Percentiles rank a stretch among this genome's conserved stretches.
These are phyloP conservation scores for Ellobius talpinus DNA, from an alignment of 2,113 vertebrate genomes.

Conservation along the genomic window DNA sequence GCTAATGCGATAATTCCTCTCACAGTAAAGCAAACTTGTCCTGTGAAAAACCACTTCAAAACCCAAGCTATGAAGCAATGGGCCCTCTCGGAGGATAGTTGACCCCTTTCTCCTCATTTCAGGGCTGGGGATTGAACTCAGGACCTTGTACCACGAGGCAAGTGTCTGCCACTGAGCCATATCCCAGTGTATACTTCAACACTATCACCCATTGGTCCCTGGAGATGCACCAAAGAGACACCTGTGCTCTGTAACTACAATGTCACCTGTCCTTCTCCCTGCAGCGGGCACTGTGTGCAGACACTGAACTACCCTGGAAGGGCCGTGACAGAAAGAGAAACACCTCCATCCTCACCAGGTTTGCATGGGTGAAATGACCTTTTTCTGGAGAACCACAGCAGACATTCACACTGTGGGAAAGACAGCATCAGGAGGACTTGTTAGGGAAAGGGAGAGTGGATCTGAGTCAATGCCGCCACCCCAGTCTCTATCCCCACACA, in stretches of 20 bases:
- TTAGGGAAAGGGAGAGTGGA: accelerated
- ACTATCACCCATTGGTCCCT: accelerated
- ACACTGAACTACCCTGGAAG: accelerated
- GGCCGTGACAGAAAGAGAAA: accelerated
- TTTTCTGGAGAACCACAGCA: accelerated
- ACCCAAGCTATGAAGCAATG: accelerated
- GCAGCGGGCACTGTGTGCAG: neutral
- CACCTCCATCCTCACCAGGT: neutral
- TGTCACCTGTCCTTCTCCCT: accelerated
- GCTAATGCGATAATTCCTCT: neutral
- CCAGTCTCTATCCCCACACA: neutral
- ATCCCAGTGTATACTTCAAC: no score
- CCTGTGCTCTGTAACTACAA: accelerated
- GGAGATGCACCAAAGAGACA: accelerated
- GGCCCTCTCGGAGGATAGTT: neutral
- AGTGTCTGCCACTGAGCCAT: neutral
- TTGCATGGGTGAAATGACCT: accelerated
- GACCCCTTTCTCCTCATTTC: no score
- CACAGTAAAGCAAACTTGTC: neutral
- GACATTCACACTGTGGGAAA: accelerated
- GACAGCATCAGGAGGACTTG: accelerated
- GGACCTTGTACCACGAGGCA: neutral
- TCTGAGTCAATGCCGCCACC: no score
- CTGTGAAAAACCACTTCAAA: neutral
- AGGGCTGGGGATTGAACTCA: neutral